phyloP scores from a whole-genome alignment of 2,888 invertebrate species.

The Heliconius aoede region DNA sequence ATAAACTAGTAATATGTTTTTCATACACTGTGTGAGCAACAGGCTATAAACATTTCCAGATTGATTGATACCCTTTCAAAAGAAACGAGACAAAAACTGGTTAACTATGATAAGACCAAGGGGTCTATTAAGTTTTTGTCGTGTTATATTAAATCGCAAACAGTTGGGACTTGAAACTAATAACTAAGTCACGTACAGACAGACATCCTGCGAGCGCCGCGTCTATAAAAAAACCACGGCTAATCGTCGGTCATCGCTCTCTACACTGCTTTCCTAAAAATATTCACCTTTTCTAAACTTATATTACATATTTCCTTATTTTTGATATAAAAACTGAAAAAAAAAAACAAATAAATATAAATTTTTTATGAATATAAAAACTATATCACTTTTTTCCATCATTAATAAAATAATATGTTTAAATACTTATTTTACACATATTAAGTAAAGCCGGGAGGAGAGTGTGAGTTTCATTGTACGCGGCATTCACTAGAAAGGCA shows the following conservation, averaged over 20 bases:
- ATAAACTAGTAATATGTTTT: slow-evolving; percentile 24
- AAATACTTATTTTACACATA: not conserved
- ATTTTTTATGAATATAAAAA: too few species aligned
- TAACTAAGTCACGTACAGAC: slow-evolving; percentile 72
- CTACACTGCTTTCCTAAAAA: slow-evolving; percentile 59
- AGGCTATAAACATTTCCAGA: slow-evolving; percentile 19
- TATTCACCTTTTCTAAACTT: slow-evolving; percentile 23
- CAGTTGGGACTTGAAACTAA: slow-evolving; percentile 42
- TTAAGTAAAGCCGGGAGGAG: slow-evolving; percentile 8
- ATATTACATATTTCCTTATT: not conserved
- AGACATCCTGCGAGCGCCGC: slow-evolving; percentile 66
- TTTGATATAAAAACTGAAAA: not conserved
- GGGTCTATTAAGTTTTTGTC: slow-evolving; percentile 43
- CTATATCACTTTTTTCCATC: too few species aligned
- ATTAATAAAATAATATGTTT: not conserved
- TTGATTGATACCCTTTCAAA: slow-evolving; percentile 29
- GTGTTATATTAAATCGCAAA: slow-evolving; percentile 39
- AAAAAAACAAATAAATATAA: too few species aligned
- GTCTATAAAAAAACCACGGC: slow-evolving; percentile 69
- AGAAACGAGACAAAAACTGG: slow-evolving; percentile 38
- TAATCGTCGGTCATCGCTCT: slow-evolving; percentile 79
- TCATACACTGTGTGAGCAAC: slow-evolving; percentile 25
- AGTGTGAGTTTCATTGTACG: not conserved
- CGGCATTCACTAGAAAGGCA: slow-evolving; percentile 64
- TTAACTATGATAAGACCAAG: slow-evolving; percentile 32